Percentiles rank a stretch among this genome's conserved stretches.
Evolutionary conservation across 2,797 vertebrate genomes (phyloP).

Genomic region (Gouania willdenowi): DNA sequence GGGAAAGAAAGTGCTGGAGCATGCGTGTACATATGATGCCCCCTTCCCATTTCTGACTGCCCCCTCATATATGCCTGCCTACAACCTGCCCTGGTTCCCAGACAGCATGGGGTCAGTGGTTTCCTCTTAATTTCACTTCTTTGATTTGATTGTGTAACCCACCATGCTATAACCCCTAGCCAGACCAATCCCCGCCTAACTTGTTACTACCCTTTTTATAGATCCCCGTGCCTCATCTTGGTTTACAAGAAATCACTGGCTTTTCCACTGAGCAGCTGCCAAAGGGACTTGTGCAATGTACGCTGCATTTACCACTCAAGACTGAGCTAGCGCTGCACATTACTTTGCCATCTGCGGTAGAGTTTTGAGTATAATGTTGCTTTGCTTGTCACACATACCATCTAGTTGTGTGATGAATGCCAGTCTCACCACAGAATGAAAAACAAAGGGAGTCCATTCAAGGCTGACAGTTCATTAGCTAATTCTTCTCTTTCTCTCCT

Average conservation of each 20-base stretch:
- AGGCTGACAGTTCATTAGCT: slow-evolving; percentile 20
- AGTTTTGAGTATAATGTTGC: slow-evolving; percentile 17
- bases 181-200: slow-evolving; percentile 15
- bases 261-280: slow-evolving; percentile 40
- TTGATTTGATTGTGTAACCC: slow-evolving; percentile 33
- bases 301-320: slow-evolving; percentile 34
- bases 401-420: slow-evolving; percentile 33
- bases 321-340: slow-evolving; percentile 8
- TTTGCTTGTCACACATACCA: slow-evolving; percentile 21
- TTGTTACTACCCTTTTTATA: no score
- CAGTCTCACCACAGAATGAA: slow-evolving; percentile 41
- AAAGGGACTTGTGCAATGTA: slow-evolving; percentile 35
- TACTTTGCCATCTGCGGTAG: slow-evolving; percentile 10
- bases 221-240: no score
- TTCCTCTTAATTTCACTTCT: slow-evolving; percentile 43
- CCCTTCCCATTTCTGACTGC: no score
- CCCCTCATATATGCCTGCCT: no score
- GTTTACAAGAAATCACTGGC: slow-evolving; percentile 56
- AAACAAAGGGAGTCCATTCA: slow-evolving; percentile 38
- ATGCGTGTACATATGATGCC: no score
- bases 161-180: slow-evolving; percentile 33
- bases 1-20: no score
- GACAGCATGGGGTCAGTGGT: slow-evolving; percentile 74
- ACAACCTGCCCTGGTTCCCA: slow-evolving; percentile 55
- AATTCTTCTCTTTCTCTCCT: no score